Base-by-base conservation (phyloP, 64 coral and sea anemone genomes). In the Anthopleura sola region DNA sequence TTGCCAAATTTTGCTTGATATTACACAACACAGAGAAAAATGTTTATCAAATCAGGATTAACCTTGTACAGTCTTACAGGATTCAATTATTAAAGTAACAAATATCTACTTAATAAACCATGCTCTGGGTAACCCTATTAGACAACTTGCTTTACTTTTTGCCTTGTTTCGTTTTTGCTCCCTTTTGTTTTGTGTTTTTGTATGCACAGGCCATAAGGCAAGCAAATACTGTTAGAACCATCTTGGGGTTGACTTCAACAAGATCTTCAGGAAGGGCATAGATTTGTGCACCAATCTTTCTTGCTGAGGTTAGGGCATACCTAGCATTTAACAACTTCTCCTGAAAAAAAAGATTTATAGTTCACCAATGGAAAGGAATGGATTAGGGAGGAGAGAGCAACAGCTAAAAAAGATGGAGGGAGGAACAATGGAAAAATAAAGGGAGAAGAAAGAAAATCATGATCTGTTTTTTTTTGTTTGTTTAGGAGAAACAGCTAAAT, bases 241-340 rank as follows among this genome's bases (percentile, higher is more conserved):
- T 98, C 90, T 98, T 98, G 6, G 89, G 89, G 74, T 98, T 98
- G 0, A 94, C 92, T 87, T 98, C 96, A 12, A 91, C 96, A 47
- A 98, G 50, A 57, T 98, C 96, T 83, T 98, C 96, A 8, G 96
- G 96, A 47, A 98, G 85, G 21, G 96, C 96, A 55, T 98, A 98
- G 17, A 88, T 91, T 16, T 88, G 86, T 14, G 96, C 96, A n/a
- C 96, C 96, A 85, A 98, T 98, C 90, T 98, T 98, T 31, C 96
- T 82, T 7, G 96, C 96, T 64, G 94, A 85, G 51, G 85, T 88
- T n/a, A 98, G 21, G 8, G 96, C 96, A 74, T 98, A 98, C 62
- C 91, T 94, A 20, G 96, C 96, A 69, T 98, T 98, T 54, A 80
- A 77, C 62, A 92, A 84, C 85, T 89, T 98, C 3, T 94, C 96